Base-by-base conservation (phyloP, 2,113 vertebrate genomes). In the Synodontis membranacea region DNA sequence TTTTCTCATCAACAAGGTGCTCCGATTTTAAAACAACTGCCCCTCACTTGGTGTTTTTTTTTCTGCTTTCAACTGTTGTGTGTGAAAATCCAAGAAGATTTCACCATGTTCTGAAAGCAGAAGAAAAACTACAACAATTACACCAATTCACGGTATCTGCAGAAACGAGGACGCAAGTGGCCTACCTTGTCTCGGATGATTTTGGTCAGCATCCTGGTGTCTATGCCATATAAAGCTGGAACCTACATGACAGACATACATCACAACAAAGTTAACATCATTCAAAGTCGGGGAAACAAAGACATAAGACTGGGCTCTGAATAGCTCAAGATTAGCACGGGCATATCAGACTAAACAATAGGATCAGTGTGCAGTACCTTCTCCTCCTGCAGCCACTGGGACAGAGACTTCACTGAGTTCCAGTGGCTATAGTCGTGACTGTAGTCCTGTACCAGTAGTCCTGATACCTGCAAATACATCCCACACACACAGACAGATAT, bases 161-260 rank as follows among this genome's bases (percentile, higher is more conserved):
- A 42, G 56, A 46, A 82, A 66, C 6, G 19, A 64, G 5, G 9
- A 8, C 92, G 84, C n/a, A 44, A 17, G 50, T 64, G 42, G 15
- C 70, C 74, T 90, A 99, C 98, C 97, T 97, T 97, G 87, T 96
- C 96, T 91, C 96, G 94, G 92, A 99, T 97, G 86, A 97, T 93
- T 93, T 97, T 99, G 74, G 97, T 97, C 88, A 99, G 93, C 97
- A 98, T 97, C 91, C 98, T 96, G 84, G 97, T 99, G 89, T 99
- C 98, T 70, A 99, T 95, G 79, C 98, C 98, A 93, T 95, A 98
- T 60, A 99, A 92, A 0, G 97, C 98, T 89, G 97, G 97, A 62
- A 99, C 94, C 98, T 99, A 88, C 58, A 88, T 72, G 91, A 92
- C 62, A 54, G 76, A 54, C 12, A 5, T 19, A 87, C 50, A 88